Evolutionary conservation across 2,888 invertebrate species (phyloP), one percentile per base, ranked within the genome.

Genomic region (Sepioteuthis lessoniana): DNA sequence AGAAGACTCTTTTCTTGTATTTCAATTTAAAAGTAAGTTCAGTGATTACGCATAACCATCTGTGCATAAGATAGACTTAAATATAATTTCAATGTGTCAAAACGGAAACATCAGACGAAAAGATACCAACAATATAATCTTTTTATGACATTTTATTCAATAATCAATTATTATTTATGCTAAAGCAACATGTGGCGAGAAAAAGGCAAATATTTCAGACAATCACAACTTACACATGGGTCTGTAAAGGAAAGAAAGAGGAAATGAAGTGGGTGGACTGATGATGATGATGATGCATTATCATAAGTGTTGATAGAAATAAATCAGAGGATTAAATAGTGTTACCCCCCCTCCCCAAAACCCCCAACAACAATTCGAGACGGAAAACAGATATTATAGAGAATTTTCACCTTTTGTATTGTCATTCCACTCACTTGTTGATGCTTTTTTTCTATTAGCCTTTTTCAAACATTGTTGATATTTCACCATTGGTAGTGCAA

Each of bases 401-500:
- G n/a, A 76, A 35, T 76, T 76, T 8, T 76, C 76, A 76, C 76
- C 76, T 76, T 76, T 76, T 35, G 76, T 76, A 76, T n/a, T 76
- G 76, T 76, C 19, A 76, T n/a, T 76, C 76, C 76, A 76, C n/a
- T 76, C n/a, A 35, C 76, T 76, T 76, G 76, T 4, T 16, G n/a
- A n/a, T 35, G n/a, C 76, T 76, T 13, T 76, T 31, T 13, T 42
- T 42, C 42, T 3, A 42, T 7, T 76, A 76, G 76, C 76, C 76
- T 35, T 76, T 76, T 76, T 76, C 76, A n/a, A 76, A 76, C 76
- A 76, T 76, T 76, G 76, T n/a, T 35, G 76, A n/a, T 76, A 76
- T 76, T 76, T 76, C n/a, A 76, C 35, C 76, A 76, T 76, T 76
- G 76, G 76, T 76, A 76, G 76, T 76, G 76, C n/a, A n/a, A 76